Conservation (phyloP, 2,113 vertebrate species). For the Serilophus lunatus region DNA sequence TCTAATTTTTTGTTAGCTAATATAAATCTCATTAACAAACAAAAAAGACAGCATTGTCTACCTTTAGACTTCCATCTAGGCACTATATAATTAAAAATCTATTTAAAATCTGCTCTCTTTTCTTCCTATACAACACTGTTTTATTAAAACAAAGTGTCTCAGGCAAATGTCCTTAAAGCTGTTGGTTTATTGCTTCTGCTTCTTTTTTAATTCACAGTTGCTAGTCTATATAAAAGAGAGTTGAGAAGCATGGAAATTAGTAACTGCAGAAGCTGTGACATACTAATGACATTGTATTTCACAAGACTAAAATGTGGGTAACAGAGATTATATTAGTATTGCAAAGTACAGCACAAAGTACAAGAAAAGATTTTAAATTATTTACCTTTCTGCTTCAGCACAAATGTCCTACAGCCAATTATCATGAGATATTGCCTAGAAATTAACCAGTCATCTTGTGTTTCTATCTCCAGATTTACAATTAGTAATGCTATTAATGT, state of each 20-base stretch:
- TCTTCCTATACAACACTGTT: neutral
- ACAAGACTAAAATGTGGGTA: neutral
- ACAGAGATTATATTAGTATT: slow-evolving; percentile 23
- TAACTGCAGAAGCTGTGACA: neutral
- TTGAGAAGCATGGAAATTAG: slow-evolving; percentile 7
- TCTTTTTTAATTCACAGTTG: slow-evolving; percentile 1
- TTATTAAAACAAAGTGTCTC: neutral
- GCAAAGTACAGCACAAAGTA: slow-evolving; percentile 6
- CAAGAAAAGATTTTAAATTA: slow-evolving; percentile 75
- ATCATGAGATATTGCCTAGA: slow-evolving; percentile 80
- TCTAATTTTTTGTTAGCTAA: neutral
- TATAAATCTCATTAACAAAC: neutral
- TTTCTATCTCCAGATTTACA: slow-evolving; percentile 83
- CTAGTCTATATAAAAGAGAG: neutral
- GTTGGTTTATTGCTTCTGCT: neutral
- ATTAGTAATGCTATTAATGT: slow-evolving; percentile 86
- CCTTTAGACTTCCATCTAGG: neutral
- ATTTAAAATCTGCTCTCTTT: neutral
- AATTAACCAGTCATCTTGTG: slow-evolving; percentile 81
- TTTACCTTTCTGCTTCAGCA: slow-evolving; percentile 81
- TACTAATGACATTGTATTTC: slow-evolving; percentile 26
- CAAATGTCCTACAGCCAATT: slow-evolving; percentile 79
- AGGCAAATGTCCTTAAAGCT: neutral
- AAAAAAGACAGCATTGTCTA: neutral
- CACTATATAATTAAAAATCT: neutral